Evolutionary conservation across 1,140 invertebrate species (phyloP).

Genomic region (Drosophila paulistorum): DNA sequence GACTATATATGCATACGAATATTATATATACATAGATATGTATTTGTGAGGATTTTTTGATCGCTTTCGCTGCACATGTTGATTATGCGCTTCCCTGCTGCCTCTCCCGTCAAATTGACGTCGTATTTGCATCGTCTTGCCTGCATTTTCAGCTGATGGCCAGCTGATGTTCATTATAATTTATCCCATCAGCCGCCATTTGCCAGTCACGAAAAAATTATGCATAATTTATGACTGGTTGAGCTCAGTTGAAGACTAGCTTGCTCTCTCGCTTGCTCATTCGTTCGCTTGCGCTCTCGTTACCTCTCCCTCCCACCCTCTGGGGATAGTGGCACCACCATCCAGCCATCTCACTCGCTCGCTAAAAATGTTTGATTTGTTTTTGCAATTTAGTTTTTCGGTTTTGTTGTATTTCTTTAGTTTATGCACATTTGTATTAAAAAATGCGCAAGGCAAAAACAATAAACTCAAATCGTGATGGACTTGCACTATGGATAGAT

Average conservation of each 20-base stretch:
- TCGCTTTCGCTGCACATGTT: background rate
- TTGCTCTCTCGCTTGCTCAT: conserved; percentile 19
- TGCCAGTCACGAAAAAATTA: conserved; percentile 72
- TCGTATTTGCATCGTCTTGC: background rate
- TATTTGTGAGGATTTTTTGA: background rate
- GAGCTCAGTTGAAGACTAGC: conserved; percentile 35
- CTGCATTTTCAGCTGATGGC: conserved; percentile 28
- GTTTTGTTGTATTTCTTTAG: conserved; percentile 50
- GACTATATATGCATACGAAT: background rate
- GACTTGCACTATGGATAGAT: conserved; percentile 2
- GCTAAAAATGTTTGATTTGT: conserved; percentile 51
- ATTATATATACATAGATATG: background rate
- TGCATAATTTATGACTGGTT: conserved; percentile 80
- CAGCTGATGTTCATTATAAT: conserved; percentile 63
- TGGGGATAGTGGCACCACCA: background rate
- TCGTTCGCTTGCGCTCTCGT: conserved; percentile 21
- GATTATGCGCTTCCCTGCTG: background rate
- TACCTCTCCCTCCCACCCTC: conserved; percentile 25
- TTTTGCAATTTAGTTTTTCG: conserved; percentile 2
- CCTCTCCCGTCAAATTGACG: background rate
- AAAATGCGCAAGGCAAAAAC: conserved; percentile 64
- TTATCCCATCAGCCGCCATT: conserved; percentile 66
- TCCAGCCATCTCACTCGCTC: conserved; percentile 34
- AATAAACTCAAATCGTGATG: conserved; percentile 39
- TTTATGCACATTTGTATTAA: conserved; percentile 68